These are phyloP conservation scores for Percina caprodes DNA, from an alignment of 2,113 vertebrate genomes.

Conservation along the genomic window DNA sequence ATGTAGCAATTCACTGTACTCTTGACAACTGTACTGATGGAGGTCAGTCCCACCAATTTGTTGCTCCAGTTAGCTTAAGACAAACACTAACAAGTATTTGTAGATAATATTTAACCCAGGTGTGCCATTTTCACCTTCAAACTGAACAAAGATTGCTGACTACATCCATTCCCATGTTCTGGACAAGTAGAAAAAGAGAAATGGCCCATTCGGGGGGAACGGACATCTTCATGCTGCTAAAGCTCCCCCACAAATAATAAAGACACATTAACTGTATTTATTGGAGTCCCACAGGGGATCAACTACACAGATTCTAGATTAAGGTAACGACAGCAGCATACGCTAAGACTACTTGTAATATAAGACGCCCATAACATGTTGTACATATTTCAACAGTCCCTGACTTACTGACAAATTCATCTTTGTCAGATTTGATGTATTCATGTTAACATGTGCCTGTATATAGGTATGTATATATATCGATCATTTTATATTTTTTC, in stretches of 20 bases:
- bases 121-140: slow-evolving; percentile 15
- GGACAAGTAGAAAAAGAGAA: slow-evolving; percentile 52
- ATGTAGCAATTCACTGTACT: not conserved
- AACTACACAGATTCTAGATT: slow-evolving; percentile 75
- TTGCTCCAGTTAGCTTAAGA: slow-evolving; percentile 28
- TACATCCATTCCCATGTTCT: slow-evolving; percentile 39
- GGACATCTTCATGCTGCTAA: slow-evolving; percentile 71
- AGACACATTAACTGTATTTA: slow-evolving; percentile 70
- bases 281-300: slow-evolving; percentile 56
- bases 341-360: slow-evolving; percentile 77
- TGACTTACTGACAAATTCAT: slow-evolving; percentile 82
- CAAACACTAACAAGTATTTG: slow-evolving; percentile 33
- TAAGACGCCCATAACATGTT: slow-evolving; percentile 78
- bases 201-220: slow-evolving; percentile 26
- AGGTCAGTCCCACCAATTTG: not conserved
- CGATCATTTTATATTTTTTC: slow-evolving; percentile 56
- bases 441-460: slow-evolving; percentile 70
- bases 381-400: slow-evolving; percentile 83
- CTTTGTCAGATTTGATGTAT: slow-evolving; percentile 79
- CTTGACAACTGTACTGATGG: not conserved
- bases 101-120: slow-evolving; percentile 44
- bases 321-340: slow-evolving; percentile 77
- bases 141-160: slow-evolving; percentile 36
- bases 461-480: slow-evolving; percentile 65
- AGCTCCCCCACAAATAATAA: slow-evolving; percentile 62